These are phyloP conservation scores for Beaufortia kweichowensis DNA, from an alignment of 2,113 vertebrate genomes.

Conservation along the genomic window DNA sequence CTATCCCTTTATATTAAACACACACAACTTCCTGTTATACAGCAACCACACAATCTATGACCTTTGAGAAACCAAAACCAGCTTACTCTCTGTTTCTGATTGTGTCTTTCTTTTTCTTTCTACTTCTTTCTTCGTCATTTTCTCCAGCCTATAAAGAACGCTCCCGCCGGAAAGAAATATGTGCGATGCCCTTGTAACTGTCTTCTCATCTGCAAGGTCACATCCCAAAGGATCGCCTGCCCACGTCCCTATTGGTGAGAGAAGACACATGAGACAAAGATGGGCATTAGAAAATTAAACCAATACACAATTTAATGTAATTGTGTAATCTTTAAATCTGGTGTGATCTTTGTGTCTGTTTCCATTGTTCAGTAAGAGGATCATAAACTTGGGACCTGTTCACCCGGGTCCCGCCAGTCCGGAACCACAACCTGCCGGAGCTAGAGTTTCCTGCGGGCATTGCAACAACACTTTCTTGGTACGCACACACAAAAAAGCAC, in stretches of 20 bases:
- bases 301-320: not conserved
- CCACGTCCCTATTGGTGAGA: slow-evolving; percentile 88
- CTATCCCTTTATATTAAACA: too few relatives aligned
- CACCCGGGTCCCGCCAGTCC: slow-evolving; percentile 87
- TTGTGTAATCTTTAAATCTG: not conserved
- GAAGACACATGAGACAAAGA: not conserved
- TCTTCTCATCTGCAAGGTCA: slow-evolving; percentile 91
- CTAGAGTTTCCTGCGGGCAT: slow-evolving; percentile 88
- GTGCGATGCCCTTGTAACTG: slow-evolving; percentile 90
- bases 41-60: too few relatives aligned
- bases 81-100: slow-evolving; percentile 3
- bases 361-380: slow-evolving; percentile 81
- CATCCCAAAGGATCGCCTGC: slow-evolving; percentile 87
- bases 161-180: slow-evolving; percentile 89
- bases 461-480: slow-evolving; percentile 94
- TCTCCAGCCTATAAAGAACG: slow-evolving; percentile 88
- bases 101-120: slow-evolving; percentile 32
- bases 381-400: slow-evolving; percentile 90
- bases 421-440: slow-evolving; percentile 86
- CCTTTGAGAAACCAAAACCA: not conserved
- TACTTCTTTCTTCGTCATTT: slow-evolving; percentile 50
- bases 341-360: slow-evolving; percentile 2
- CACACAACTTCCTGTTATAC: too few relatives aligned
- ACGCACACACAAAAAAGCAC: slow-evolving; percentile 10
- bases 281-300: not conserved